Conservation (phyloP, 2,113 vertebrate species). For the Hippocampus comes region DNA sequence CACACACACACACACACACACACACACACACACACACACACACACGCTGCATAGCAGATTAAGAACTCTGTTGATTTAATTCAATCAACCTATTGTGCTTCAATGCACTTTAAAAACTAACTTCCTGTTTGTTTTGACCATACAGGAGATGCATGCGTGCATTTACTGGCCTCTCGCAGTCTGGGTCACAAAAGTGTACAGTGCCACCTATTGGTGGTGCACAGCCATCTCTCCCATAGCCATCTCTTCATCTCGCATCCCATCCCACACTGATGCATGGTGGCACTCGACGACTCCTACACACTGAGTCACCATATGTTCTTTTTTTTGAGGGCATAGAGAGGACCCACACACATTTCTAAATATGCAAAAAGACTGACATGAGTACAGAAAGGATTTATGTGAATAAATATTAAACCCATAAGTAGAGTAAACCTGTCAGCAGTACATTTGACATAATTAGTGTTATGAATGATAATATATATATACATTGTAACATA, state of each 20-base stretch:
- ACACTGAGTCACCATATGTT: conserved; percentile 70
- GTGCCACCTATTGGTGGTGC: conserved; percentile 75
- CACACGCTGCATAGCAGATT: not conserved
- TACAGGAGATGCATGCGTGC: not conserved
- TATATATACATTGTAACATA: too few species aligned
- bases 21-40: not conserved
- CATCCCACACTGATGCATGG: conserved; percentile 40
- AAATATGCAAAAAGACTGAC: conserved; percentile 22
- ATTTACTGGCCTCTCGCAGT: conserved; percentile 17
- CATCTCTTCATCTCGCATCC: conserved; percentile 17
- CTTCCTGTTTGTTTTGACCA: conserved; percentile 16
- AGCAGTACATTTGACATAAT: too few species aligned
- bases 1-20: not conserved
- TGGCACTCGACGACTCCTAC: conserved; percentile 47
- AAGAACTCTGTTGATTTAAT: not conserved
- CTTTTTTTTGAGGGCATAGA: conserved; percentile 30
- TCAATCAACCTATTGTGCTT: not conserved
- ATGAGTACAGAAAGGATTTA: conserved; percentile 15
- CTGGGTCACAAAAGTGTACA: conserved; percentile 72
- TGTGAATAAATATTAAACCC: too few species aligned
- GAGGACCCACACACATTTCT: conserved; percentile 25
- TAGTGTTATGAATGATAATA: too few species aligned
- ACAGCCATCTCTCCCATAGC: conserved; percentile 35
- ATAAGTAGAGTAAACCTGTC: too few species aligned
- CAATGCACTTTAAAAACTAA: not conserved